Conservation (phyloP, 2,888 invertebrate genomes). For the Slavum lentiscoides region DNA sequence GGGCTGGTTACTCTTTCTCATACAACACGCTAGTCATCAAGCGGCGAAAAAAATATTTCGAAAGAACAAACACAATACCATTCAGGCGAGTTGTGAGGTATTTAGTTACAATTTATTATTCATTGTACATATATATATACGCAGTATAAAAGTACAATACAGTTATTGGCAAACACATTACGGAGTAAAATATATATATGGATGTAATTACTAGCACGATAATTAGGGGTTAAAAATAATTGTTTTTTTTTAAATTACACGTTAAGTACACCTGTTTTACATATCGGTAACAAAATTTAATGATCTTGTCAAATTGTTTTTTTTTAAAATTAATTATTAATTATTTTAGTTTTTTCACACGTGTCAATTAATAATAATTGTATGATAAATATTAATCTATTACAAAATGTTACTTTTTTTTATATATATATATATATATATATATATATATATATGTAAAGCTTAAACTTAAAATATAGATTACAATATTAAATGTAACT, state of each 20-base stretch:
- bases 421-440: too few relatives aligned
- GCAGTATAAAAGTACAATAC: slow-evolving; percentile 45
- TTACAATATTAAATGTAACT: background rate
- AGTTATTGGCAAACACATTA: slow-evolving; percentile 16
- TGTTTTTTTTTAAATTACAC: background rate
- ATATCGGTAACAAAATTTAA: background rate
- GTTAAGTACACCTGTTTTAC: slow-evolving; percentile 29
- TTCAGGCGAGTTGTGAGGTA: background rate
- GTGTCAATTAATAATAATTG: background rate
- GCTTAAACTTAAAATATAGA: slow-evolving; percentile 21
- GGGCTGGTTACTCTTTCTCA: too few relatives aligned
- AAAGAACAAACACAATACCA: background rate
- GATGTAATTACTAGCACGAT: slow-evolving; percentile 19
- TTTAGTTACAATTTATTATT: slow-evolving; percentile 26
- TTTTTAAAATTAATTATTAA: background rate
- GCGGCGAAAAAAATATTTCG: too few relatives aligned
- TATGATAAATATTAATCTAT: slow-evolving; percentile 1
- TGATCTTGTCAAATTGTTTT: background rate
- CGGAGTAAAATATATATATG: background rate
- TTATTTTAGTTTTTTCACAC: background rate
- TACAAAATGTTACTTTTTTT: background rate
- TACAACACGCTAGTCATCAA: too few relatives aligned
- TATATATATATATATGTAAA: background rate
- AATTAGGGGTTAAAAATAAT: background rate
- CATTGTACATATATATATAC: slow-evolving; percentile 43